Evolutionary conservation across 2,888 invertebrate species (phyloP).

Genomic region (Thecocarcelia acutangulata): DNA sequence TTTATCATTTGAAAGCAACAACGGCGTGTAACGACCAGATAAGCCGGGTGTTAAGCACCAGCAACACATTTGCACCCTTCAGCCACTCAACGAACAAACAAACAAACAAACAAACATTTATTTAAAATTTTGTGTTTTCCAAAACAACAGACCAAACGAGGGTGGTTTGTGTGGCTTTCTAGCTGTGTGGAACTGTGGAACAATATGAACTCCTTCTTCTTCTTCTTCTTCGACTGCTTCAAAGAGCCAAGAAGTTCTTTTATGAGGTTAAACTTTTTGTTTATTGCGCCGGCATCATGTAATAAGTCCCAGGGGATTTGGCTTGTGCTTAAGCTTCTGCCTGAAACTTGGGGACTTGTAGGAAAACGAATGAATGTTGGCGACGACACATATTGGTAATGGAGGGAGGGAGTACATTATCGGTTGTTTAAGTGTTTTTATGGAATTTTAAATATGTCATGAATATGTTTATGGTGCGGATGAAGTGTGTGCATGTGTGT

Average conservation of each 20-base stretch:
- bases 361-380: background rate
- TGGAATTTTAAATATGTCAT: conserved; percentile 56
- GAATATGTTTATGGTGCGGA: conserved; percentile 7
- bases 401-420: background rate
- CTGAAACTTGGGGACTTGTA: background rate
- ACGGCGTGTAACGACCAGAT: conserved; percentile 34
- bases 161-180: background rate
- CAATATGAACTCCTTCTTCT: too few relatives aligned
- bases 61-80: background rate
- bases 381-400: too few relatives aligned
- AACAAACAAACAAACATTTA: conserved; percentile 20
- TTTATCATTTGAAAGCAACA: background rate
- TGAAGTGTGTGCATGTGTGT: background rate
- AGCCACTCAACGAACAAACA: background rate
- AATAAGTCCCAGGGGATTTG: conserved; percentile 43
- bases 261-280: conserved; percentile 38
- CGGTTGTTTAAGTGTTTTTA: conserved; percentile 36
- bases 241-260: too few relatives aligned
- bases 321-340: background rate
- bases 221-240: too few relatives aligned
- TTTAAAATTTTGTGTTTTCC: conserved; percentile 12
- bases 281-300: conserved; percentile 20
- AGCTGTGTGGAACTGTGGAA: too few relatives aligned
- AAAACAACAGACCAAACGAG: background rate
- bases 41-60: conserved; percentile 15